Base-by-base conservation (phyloP, 2,888 invertebrate genomes). In the Amphimallon solstitiale region DNA sequence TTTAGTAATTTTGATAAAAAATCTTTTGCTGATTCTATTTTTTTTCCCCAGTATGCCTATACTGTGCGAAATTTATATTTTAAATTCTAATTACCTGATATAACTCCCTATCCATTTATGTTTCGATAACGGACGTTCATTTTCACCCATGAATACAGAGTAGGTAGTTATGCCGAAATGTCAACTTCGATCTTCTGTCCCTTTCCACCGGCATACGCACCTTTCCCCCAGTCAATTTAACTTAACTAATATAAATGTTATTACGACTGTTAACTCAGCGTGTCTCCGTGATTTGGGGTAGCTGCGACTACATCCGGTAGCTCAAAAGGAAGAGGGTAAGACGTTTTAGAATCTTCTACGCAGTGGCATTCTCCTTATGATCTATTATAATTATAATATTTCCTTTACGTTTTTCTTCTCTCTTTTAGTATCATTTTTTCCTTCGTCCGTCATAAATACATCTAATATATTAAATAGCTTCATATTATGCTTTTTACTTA, bases 91-190 rank as follows among this genome's bases (percentile, higher is more conserved):
- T 56, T 56, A 56, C 38, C 56, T 12, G 40, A 40, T 40, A 56
- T 56, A 56, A 56, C 23, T 38, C 14, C n/a, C n/a, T n/a, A n/a
- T 43, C 56, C 56, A 43, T 59, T 59, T 45, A 43, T 14, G 56
- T 43, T 59, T 43, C 56, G 43, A 59, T 59, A 43, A 59, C 56
- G 43, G 43, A 43, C 56, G 17, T 14, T 43, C 56, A 43, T 34
- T 59, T 59, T 43, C 34, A 29, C 34, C n/a, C 45, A 59, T 59
- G 56, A 59, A 59, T 59, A 59, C 56, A 59, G 43, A 59, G 56
- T 59, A 59, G 56, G 10, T 43, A 59, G 56, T 43, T 59, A 59
- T 23, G 29, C 45, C 43, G 56, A 43, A 29, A 59, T 59, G n/a
- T 17, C 43, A 17, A 59, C 29, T 38, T 15, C 12, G 12, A 19